A percentile compares a stretch with the other conserved stretches of the same genome.
Evolutionary conservation across 2,797 vertebrate genomes (phyloP).

Genomic region (Cossypha polioptera): DNA sequence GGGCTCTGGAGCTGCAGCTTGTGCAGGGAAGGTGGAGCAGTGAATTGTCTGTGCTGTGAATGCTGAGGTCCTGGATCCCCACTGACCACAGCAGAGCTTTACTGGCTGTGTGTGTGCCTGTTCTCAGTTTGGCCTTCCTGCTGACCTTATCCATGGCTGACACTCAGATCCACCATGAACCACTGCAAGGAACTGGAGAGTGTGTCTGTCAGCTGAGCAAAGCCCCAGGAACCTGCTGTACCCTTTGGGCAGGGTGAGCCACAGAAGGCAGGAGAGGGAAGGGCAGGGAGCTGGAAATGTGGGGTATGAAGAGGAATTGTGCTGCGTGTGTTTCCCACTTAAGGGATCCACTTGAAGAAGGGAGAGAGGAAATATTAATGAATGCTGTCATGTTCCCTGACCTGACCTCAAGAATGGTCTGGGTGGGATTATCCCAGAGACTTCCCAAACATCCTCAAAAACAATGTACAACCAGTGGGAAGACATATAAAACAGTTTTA

Average conservation of each 20-base stretch:
- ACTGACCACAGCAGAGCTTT: not conserved
- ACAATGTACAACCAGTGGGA: not conserved
- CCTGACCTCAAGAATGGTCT: not conserved
- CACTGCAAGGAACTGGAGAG: not conserved
- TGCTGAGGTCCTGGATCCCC: not conserved
- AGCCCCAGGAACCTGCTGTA: not conserved
- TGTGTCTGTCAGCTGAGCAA: not conserved
- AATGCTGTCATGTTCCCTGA: not conserved
- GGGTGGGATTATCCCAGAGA: not conserved
- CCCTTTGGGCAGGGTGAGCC: not conserved
- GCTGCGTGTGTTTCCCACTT: not conserved
- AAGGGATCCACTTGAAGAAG: not conserved
- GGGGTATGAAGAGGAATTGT: not conserved
- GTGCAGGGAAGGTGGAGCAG: not conserved
- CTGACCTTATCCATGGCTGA: not conserved
- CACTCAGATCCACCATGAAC: not conserved
- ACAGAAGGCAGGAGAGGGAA: not conserved
- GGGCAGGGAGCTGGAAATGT: accelerated
- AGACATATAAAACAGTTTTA: not conserved
- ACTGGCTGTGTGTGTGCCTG: not conserved
- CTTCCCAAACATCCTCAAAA: not conserved
- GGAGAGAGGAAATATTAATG: not conserved
- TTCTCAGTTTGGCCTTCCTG: not conserved
- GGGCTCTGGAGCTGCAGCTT: not conserved
- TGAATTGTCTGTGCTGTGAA: not conserved